Evolutionary conservation across 2,797 vertebrate species (phyloP), one percentile per base, ranked within the genome.

Genomic region (Centroberyx gerrardi): DNA sequence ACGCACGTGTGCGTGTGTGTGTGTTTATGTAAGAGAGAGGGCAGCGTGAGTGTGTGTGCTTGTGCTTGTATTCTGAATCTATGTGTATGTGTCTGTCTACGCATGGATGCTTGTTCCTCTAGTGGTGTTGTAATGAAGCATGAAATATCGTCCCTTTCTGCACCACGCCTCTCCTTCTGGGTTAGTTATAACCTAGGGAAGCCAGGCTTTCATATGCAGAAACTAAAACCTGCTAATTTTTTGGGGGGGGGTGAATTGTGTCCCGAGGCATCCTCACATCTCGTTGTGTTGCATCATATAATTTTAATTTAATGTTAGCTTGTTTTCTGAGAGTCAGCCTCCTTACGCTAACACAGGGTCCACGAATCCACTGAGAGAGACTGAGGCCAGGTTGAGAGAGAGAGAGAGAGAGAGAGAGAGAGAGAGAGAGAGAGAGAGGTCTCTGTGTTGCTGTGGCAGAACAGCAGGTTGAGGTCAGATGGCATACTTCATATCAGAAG

Each of bases 161-260:
- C 54, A 73, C 70, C 66, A 80, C 27, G 67, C 58, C 71, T 80
- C 60, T 71, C 67, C 80, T 71, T 76, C 73, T 83, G 79, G 83
- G 81, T 58, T 36, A 61, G 69, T 71, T 68, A 72, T 64, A 67
- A 49, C 66, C 65, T 63, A 31, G 17, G 13, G 53, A 63, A 54
- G 61, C 54, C 52, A 74, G 40, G 54, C 59, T 77, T 82, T 75
- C 40, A 62, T 49, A 22, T 4, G 53, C 53, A 55, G 27, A 68
- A 81, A 85, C 70, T 67, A 9, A 62, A 51, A 52, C 36, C 60
- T 62, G 59, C 22, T 65, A 15, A 72, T 51, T 58, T 64, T 7
- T 53, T 12, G 17, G n/a, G 38, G 33, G 33, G 33, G 4, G 4
- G 53, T 72, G 52, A 65, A 62, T 55, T 33, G 62, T 54, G 29